These are phyloP conservation scores for Mesoligia furuncula DNA, from an alignment of 2,888 invertebrate genomes.

Conservation along the genomic window DNA sequence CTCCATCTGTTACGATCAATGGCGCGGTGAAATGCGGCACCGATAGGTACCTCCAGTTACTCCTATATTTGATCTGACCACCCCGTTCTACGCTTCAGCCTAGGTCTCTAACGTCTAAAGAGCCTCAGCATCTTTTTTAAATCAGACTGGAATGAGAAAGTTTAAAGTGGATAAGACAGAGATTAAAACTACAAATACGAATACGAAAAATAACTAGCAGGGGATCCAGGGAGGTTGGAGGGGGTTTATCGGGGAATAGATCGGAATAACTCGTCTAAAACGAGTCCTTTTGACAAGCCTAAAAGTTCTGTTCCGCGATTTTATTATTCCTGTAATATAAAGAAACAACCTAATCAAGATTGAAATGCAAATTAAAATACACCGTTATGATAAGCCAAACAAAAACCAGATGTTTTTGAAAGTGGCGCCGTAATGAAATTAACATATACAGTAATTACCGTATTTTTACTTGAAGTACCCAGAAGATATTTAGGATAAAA, in stretches of 20 bases:
- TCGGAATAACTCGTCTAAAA: too few species aligned
- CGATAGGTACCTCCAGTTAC: too few species aligned
- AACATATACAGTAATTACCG: conserved; percentile 29
- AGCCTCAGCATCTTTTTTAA: neutral
- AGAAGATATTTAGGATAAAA: conserved; percentile 19
- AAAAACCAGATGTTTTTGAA: conserved; percentile 47
- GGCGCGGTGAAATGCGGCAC: too few species aligned
- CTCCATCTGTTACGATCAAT: neutral
- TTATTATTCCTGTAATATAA: conserved; percentile 5
- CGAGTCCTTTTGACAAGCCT: neutral
- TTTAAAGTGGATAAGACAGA: too few species aligned
- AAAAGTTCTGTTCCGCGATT: neutral
- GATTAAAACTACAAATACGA: too few species aligned
- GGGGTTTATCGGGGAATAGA: too few species aligned
- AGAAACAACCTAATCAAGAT: conserved; percentile 18
- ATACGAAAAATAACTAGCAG: too few species aligned
- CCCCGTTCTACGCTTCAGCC: too few species aligned
- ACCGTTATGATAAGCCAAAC: conserved; percentile 34
- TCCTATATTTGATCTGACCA: too few species aligned
- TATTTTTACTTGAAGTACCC: conserved; percentile 42
- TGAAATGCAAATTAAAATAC: conserved; percentile 30
- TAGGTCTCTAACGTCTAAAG: too few species aligned
- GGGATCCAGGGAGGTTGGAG: too few species aligned
- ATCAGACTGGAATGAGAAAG: too few species aligned
- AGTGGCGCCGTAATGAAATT: conserved; percentile 40